phyloP scores from a whole-genome alignment of 2,797 vertebrate species.

The Alosa sapidissima region DNA sequence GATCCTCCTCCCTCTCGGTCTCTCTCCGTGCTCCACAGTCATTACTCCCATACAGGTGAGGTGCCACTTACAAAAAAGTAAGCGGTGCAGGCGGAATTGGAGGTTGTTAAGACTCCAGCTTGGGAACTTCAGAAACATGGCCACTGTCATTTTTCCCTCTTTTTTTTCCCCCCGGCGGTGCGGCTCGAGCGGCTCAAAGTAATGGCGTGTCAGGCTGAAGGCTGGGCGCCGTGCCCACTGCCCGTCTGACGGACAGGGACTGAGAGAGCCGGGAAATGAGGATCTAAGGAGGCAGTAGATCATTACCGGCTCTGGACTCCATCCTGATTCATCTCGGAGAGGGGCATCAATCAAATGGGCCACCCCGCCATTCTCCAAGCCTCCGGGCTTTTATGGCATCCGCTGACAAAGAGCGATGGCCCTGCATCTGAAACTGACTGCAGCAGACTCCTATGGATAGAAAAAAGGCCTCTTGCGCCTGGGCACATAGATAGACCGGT shows the following conservation, averaged over 20 bases:
- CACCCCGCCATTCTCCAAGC: conserved; percentile 46
- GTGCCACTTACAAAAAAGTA: not conserved
- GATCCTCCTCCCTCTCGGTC: not conserved
- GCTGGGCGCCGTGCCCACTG: conserved; percentile 53
- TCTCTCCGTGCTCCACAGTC: not conserved
- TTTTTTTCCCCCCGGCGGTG: not conserved
- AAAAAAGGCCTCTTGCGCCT: not conserved
- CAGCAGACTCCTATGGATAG: not conserved
- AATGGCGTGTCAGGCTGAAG: conserved; percentile 48
- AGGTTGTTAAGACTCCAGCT: not conserved
- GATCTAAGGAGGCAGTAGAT: conserved; percentile 71
- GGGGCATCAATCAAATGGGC: conserved; percentile 66
- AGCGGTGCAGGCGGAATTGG: not conserved
- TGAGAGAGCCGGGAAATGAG: conserved; percentile 69
- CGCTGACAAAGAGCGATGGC: conserved; percentile 61
- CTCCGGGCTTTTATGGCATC: conserved; percentile 51
- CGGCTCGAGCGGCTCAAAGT: conserved; percentile 26
- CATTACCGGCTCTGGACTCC: conserved; percentile 57
- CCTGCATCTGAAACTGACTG: conserved; percentile 10
- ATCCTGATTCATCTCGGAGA: conserved; percentile 68
- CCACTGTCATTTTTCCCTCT: not conserved
- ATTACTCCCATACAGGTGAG: conserved; percentile 16
- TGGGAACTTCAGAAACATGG: not conserved
- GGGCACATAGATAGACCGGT: conserved; percentile 27
- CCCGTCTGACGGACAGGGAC: conserved; percentile 64